phyloP scores from a whole-genome alignment of 1,140 invertebrate species.

The Rhagoletis zephyria region DNA sequence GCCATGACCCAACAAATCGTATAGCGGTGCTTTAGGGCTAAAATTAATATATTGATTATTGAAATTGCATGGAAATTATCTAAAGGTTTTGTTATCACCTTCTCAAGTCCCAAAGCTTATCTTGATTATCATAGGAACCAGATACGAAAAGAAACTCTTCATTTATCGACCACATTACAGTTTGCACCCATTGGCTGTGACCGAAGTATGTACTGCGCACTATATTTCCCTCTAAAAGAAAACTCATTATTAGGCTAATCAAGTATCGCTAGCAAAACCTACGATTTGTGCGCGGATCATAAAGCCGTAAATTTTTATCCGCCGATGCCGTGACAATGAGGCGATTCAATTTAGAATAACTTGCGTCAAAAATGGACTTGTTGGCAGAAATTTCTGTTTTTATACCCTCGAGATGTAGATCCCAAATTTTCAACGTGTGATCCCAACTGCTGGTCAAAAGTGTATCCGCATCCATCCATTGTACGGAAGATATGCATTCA shows the following conservation, averaged over 20 bases:
- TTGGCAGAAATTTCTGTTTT: constrained; percentile 88
- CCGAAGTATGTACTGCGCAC: constrained; percentile 91
- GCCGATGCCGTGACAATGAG: constrained; percentile 88
- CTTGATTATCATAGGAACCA: constrained; percentile 89
- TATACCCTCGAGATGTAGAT: constrained; percentile 87
- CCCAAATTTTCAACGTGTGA: constrained; percentile 95
- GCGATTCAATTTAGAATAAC: constrained; percentile 85
- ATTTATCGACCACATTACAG: constrained; percentile 90
- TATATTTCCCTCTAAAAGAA: constrained; percentile 82
- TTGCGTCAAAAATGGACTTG: constrained; percentile 91
- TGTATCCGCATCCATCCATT: constrained; percentile 85
- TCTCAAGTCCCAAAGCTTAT: constrained; percentile 97
- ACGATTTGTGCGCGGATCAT: constrained; percentile 92
- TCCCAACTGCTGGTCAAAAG: constrained; percentile 93
- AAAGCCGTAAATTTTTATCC: constrained; percentile 90
- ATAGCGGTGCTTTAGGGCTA: constrained; percentile 92
- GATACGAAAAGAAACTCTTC: constrained; percentile 92
- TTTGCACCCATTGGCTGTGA: constrained; percentile 92
- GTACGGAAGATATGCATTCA: constrained; percentile 88
- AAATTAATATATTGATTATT: constrained; percentile 64
- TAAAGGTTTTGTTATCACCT: constrained; percentile 76
- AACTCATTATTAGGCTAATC: not conserved
- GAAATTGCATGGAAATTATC: constrained; percentile 20
- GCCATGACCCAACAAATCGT: constrained; percentile 92
- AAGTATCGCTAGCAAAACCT: constrained; percentile 61